These are phyloP conservation scores for Cervus canadensis DNA, from an alignment of 2,113 vertebrate species.

Conservation along the genomic window DNA sequence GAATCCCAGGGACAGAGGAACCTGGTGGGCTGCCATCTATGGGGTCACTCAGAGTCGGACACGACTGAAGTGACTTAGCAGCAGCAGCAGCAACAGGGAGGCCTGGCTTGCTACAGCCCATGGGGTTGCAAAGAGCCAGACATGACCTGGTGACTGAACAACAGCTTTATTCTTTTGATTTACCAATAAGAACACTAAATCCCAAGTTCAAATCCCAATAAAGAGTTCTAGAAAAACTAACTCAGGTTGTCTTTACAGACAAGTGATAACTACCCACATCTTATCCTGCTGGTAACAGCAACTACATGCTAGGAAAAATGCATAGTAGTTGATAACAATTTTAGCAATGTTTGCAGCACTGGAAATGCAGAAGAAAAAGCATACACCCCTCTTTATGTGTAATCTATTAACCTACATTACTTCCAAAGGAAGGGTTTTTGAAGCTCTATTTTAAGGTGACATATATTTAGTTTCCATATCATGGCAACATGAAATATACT, in stretches of 20 bases:
- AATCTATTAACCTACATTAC: background rate
- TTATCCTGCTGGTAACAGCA: background rate
- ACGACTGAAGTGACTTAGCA: background rate
- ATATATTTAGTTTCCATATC: background rate
- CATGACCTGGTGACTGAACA: background rate
- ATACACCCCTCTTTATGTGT: background rate
- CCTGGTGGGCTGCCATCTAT: background rate
- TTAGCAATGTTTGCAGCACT: background rate
- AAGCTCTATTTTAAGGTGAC: background rate
- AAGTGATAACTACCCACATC: background rate
- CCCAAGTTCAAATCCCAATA: background rate
- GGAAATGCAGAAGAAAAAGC: background rate
- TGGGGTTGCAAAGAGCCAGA: background rate
- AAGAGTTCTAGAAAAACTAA: background rate
- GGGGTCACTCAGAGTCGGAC: background rate
- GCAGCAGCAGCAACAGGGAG: background rate
- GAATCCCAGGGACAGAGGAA: background rate
- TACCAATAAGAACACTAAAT: background rate
- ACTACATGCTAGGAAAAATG: background rate
- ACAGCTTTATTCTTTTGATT: background rate
- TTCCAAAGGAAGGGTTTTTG: background rate
- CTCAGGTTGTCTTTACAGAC: background rate
- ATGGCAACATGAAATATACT: slow-evolving; percentile 35
- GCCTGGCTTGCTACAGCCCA: background rate
- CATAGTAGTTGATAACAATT: background rate